Evolutionary conservation across 2,113 vertebrate genomes (phyloP).

Genomic region (Chlorocebus sabaeus): DNA sequence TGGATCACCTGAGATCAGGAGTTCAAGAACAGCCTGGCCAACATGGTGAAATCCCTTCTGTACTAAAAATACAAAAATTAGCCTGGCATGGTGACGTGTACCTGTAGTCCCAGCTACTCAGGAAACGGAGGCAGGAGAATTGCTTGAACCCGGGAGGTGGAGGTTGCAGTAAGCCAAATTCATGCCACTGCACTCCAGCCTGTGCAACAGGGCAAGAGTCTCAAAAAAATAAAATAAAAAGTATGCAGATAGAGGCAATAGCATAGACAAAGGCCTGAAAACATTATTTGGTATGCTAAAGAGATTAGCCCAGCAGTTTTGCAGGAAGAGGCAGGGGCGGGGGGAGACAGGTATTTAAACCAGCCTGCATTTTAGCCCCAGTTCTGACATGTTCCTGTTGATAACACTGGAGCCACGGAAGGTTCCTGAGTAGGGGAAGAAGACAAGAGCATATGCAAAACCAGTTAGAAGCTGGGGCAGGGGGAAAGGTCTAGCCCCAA

Average conservation of each 20-base stretch:
- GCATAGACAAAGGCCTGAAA: background rate
- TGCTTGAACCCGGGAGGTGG: too few relatives aligned
- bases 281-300: background rate
- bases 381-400: background rate
- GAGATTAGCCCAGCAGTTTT: background rate
- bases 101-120: too few relatives aligned
- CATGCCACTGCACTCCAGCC: too few relatives aligned
- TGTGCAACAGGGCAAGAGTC: too few relatives aligned
- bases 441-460: background rate
- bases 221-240: background rate
- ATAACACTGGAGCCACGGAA: background rate
- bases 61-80: too few relatives aligned
- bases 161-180: too few relatives aligned
- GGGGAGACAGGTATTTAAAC: background rate
- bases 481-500: background rate
- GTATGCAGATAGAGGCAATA: background rate
- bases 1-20: too few relatives aligned
- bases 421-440: background rate
- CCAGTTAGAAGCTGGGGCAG: background rate
- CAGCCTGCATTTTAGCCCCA: conserved; percentile 3
- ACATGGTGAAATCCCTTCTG: too few relatives aligned
- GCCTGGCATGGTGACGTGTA: too few relatives aligned
- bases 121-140: too few relatives aligned
- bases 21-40: too few relatives aligned
- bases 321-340: background rate